Evolutionary conservation across 64 coral and sea anemone genomes (phyloP).

Genomic region (Dendrophyllia cribrosa): DNA sequence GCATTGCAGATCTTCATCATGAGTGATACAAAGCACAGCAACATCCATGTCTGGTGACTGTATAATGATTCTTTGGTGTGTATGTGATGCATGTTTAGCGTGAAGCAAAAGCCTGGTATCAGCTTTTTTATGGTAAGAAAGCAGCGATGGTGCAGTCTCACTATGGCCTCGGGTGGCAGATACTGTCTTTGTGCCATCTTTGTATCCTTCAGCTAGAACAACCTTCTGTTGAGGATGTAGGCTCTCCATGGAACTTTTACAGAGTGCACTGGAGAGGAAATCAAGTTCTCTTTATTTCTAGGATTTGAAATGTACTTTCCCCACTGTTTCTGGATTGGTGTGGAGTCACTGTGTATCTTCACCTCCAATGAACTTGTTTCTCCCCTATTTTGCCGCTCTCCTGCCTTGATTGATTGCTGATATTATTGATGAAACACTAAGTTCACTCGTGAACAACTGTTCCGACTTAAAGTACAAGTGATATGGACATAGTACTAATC

Average conservation of each 20-base stretch:
- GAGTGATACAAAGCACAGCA: neutral
- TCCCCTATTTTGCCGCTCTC: neutral
- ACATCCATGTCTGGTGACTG: conserved; percentile 45
- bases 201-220: neutral
- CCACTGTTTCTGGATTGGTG: neutral
- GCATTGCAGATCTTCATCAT: neutral
- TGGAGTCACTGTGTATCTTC: neutral
- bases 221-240: neutral
- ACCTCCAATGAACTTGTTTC: neutral
- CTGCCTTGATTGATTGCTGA: neutral
- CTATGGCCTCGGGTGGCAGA: neutral
- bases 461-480: neutral
- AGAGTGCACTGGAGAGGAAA: neutral
- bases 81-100: neutral
- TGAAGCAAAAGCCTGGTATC: conserved; percentile 36
- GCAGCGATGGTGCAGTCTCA: neutral
- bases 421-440: neutral
- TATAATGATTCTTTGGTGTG: conserved; percentile 14
- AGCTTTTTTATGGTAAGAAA: conserved; percentile 60
- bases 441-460: neutral
- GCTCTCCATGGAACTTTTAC: neutral
- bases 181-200: neutral
- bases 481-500: neutral
- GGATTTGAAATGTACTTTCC: neutral
- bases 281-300: neutral